A percentile compares a stretch with the other conserved stretches of the same genome.
phyloP scores from a whole-genome alignment of 2,113 vertebrate genomes.

The Brachionichthys hirsutus region DNA sequence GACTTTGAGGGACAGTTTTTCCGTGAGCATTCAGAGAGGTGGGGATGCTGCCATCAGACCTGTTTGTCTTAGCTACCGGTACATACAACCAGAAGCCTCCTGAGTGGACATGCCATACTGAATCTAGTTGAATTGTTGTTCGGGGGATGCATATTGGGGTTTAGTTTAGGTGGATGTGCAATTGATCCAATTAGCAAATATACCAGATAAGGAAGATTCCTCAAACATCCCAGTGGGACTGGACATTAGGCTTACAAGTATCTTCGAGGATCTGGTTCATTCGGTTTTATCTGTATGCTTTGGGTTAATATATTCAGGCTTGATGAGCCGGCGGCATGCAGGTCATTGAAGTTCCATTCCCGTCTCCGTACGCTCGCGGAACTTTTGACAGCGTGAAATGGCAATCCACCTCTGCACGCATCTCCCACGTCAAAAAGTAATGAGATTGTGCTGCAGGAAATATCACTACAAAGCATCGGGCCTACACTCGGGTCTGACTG shows the following conservation, averaged over 20 bases:
- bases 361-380: slow-evolving; percentile 56
- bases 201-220: slow-evolving; percentile 25
- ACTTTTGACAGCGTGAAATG: slow-evolving; percentile 76
- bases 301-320: slow-evolving; percentile 67
- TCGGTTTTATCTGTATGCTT: slow-evolving; percentile 54
- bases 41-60: slow-evolving; percentile 18
- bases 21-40: slow-evolving; percentile 40
- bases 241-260: slow-evolving; percentile 66
- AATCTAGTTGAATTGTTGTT: slow-evolving; percentile 39
- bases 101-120: background rate
- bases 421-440: slow-evolving; percentile 75
- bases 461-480: slow-evolving; percentile 76
- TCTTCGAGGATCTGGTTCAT: slow-evolving; percentile 59
- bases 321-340: slow-evolving; percentile 62
- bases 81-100: slow-evolving; percentile 6
- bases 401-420: slow-evolving; percentile 71
- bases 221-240: slow-evolving; percentile 33
- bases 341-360: slow-evolving; percentile 73
- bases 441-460: slow-evolving; percentile 78
- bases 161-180: slow-evolving; percentile 28
- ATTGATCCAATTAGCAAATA: slow-evolving; percentile 43
- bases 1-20: slow-evolving; percentile 46
- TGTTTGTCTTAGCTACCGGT: slow-evolving; percentile 43
- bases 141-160: slow-evolving; percentile 20
- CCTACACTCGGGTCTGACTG: slow-evolving; percentile 70